Base-by-base conservation (phyloP, 2,113 vertebrate genomes). In the Cyanoliseus patagonus region DNA sequence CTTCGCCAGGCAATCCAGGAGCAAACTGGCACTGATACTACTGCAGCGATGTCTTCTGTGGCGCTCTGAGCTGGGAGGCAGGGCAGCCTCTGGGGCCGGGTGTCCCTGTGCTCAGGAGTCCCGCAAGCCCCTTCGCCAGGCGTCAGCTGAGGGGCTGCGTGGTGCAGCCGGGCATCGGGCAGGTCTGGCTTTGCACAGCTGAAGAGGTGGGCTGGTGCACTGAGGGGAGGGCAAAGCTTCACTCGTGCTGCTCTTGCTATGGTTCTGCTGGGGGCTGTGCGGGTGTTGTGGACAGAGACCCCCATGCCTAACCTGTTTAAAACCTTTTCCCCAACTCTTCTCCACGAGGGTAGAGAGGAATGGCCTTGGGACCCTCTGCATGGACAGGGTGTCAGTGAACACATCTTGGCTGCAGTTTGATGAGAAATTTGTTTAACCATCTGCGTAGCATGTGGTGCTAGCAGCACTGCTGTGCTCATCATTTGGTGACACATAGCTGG, bases 131-230 rank as follows among this genome's bases (percentile, higher is more conserved):
- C 57, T 28, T 31, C 4, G 1, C 46, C 14, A 10, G 17, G 14
- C 16, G 13, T 37, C 46, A n/a, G 22, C 67, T 67, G 72, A 8
- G 11, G 51, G 42, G 4, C 46, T 6, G 17, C 13, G 7, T 1
- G 10, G 42, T 8, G 35, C 80, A 64, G 31, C 53, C 3, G 5
- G 37, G 6, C 0, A 0, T 27, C 30, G 17, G 77, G 70, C 18
- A 41, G 61, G 46, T 17, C 61, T 63, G 72, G 51, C 55, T 80
- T 27, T 81, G 68, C 59, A n/a, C 12, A 22, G 46, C 39, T 85
- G 74, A 37, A 44, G 64, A 41, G 25, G 41, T 31, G 49, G 53
- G 49, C 13, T 6, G 2, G 16, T 5, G 28, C 55, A 23, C 0
- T 1, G 3, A 82, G 55, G 39, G 22, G 23, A 68, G 11, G 61